A percentile compares a stretch with the other conserved stretches of the same genome.
Conservation (phyloP, 2,113 vertebrate species). For the Macquaria ambigua region DNA sequence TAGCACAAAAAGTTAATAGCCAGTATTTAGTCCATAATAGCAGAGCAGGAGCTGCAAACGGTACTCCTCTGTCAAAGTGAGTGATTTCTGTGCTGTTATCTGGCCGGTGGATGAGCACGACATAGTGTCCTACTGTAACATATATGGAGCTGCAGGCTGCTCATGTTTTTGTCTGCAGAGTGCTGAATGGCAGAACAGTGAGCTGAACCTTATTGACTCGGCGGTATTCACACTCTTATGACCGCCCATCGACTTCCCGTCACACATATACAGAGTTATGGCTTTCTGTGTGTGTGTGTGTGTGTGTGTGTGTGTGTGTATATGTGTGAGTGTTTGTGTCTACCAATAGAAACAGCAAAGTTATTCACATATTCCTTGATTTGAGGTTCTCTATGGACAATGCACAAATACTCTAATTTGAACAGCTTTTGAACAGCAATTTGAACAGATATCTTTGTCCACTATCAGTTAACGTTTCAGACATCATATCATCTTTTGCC, state of each 20-base stretch:
- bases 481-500: background rate
- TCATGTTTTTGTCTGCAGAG: constrained; percentile 64
- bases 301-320: constrained; percentile 1
- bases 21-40: constrained; percentile 25
- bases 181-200: constrained; percentile 75
- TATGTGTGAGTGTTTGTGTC: background rate
- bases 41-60: constrained; percentile 27
- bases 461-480: constrained; percentile 7
- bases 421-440: background rate
- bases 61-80: constrained; percentile 48
- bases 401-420: background rate
- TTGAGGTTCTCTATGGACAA: background rate
- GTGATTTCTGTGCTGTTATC: constrained; percentile 52
- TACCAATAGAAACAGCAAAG: constrained; percentile 26
- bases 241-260: constrained; percentile 74
- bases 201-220: constrained; percentile 72
- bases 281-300: constrained; percentile 21
- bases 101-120: constrained; percentile 46
- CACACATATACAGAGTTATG: constrained; percentile 71
- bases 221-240: constrained; percentile 73
- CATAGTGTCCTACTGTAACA: constrained; percentile 61
- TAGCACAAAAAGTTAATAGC: constrained; percentile 32
- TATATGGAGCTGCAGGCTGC: constrained; percentile 56
- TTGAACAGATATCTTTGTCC: background rate
- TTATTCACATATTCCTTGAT: constrained; percentile 37